Percentiles rank a stretch among this genome's conserved stretches.
Evolutionary conservation across 2,888 invertebrate genomes (phyloP).

Genomic region (Coelopa pilipes): DNA sequence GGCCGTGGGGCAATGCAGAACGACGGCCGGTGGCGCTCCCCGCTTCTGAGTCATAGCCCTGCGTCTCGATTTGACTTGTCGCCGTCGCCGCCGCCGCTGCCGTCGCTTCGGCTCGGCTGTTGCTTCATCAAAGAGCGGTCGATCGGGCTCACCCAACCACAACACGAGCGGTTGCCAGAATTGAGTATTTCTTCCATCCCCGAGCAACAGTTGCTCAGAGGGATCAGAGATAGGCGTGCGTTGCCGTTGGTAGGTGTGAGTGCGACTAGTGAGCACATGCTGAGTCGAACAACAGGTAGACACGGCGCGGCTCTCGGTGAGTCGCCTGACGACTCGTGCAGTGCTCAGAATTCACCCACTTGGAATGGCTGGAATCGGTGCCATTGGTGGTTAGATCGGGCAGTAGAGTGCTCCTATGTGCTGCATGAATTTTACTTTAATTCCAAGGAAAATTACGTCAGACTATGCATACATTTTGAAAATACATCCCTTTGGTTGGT

Average conservation of each 20-base stretch:
- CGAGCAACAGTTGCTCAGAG: neutral
- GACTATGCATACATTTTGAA: too few relatives aligned
- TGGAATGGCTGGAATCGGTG: too few relatives aligned
- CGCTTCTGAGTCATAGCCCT: constrained; percentile 9
- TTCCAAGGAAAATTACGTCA: too few relatives aligned
- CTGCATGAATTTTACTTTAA: too few relatives aligned
- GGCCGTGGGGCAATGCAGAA: too few relatives aligned
- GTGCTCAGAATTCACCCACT: neutral
- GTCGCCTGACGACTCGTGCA: neutral
- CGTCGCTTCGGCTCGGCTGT: too few relatives aligned
- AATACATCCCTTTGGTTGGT: too few relatives aligned
- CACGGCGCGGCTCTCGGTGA: neutral
- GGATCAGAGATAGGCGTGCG: constrained; percentile 29
- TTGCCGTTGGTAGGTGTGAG: constrained; percentile 8
- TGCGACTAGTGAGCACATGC: constrained; percentile 26
- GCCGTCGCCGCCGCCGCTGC: constrained; percentile 6
- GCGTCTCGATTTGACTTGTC: constrained; percentile 20
- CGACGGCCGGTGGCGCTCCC: neutral
- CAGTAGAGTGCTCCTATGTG: too few relatives aligned
- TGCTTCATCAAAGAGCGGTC: neutral
- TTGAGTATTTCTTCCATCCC: constrained; percentile 12
- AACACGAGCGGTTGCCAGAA: constrained; percentile 5
- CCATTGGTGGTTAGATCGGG: too few relatives aligned
- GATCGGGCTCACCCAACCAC: constrained; percentile 24
- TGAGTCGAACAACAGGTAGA: neutral